These are phyloP conservation scores for Meiosimyza platycephala DNA, from an alignment of 2,888 invertebrate genomes.

Conservation along the genomic window DNA sequence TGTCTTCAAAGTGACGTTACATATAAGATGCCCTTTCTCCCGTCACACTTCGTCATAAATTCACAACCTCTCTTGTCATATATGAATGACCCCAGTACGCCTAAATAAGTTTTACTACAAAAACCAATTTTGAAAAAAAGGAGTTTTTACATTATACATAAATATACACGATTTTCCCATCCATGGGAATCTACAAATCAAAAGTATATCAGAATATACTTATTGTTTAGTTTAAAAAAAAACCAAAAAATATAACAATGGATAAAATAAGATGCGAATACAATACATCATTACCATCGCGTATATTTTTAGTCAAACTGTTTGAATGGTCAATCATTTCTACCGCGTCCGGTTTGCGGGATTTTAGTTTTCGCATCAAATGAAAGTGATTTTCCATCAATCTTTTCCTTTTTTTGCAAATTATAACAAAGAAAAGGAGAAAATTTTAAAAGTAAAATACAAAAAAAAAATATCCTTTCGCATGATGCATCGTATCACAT, in stretches of 20 bases:
- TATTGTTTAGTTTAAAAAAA: no score
- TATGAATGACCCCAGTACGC: no score
- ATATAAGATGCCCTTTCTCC: no score
- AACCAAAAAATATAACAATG: neutral
- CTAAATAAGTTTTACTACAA: no score
- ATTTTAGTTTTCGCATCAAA: conserved; percentile 21
- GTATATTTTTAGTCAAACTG: neutral
- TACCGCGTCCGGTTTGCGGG: neutral
- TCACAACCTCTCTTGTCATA: no score
- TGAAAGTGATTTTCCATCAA: conserved; percentile 25
- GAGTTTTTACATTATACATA: no score
- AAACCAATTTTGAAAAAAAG: no score
- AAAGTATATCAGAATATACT: no score
- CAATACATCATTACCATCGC: neutral
- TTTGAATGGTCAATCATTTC: conserved; percentile 4
- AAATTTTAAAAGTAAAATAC: conserved; percentile 15
- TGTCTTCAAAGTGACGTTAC: no score
- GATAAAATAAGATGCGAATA: neutral
- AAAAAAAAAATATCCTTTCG: conserved; percentile 29
- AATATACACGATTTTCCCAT: no score
- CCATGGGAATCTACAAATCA: no score
- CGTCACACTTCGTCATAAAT: no score
- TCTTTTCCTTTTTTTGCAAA: conserved; percentile 15
- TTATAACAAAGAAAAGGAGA: conserved; percentile 12
- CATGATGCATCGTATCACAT: conserved; percentile 17